Evolutionary conservation across 2,113 vertebrate genomes (phyloP), one percentile per base, ranked within the genome.

Genomic region (Actenoides hombroni): DNA sequence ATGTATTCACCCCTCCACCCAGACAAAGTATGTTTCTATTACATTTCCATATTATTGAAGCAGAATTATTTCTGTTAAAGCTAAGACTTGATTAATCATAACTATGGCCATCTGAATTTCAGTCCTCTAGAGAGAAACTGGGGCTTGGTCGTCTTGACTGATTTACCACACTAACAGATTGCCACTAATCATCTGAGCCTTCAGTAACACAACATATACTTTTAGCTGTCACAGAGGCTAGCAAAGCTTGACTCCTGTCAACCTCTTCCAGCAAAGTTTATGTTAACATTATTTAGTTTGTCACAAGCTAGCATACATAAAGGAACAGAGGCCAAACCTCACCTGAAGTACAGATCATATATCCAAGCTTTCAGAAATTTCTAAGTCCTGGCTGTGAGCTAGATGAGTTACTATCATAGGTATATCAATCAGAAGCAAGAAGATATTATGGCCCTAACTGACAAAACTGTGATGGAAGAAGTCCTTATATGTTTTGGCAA

Each of bases 401-500:
- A 61, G 21, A 11, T n/a, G 14, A 60, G 42, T 71, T 86, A 69
- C 16, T 29, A 13, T 54, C 26, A 24, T 1, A 78, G 9, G 3
- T 35, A 4, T 9, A 65, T 39, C 56, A 35, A 10, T n/a, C 24
- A 53, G 46, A 77, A 83, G 8, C 14, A 70, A 81, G 21, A 61
- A 88, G 24, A 77, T 69, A 91, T 53, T 29, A 40, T 2, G 6
- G 7, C 26, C 49, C 26, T 57, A 80, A 57, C 14, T 25, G 14
- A 29, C 0, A 0, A 56, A 56, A n/a, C 29, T 63, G 24, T 42
- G 59, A 37, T 35, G 14, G n/a, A 84, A 61, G 35, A 56, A 70
- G 11, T 3, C 11, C 4, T 24, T 9, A 0, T 5, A 2, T 37
- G 61, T 42, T 69, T 68, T 51, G 15, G 20, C 3, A 8, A 75